phyloP scores from a whole-genome alignment of 2,888 invertebrate species.

The Cerastoderma edule region DNA sequence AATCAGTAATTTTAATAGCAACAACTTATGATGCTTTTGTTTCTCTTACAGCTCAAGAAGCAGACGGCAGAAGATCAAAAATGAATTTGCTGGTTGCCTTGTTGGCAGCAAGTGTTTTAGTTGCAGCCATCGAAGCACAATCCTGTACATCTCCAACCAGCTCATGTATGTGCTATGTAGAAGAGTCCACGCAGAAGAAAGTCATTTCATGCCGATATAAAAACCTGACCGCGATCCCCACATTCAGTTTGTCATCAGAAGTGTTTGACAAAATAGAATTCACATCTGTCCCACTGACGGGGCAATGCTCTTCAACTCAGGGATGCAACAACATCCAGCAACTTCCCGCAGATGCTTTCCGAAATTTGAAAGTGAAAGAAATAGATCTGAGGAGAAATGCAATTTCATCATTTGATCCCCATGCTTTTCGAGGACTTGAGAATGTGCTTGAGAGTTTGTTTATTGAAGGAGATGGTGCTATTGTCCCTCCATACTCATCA shows the following conservation, averaged over 20 bases:
- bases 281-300: slow-evolving; percentile 28
- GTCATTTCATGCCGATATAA: slow-evolving; percentile 65
- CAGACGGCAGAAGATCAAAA: background rate
- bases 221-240: slow-evolving; percentile 43
- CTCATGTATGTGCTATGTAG: slow-evolving; percentile 36
- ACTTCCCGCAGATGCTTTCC: slow-evolving; percentile 87
- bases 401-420: slow-evolving; percentile 91
- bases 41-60: background rate
- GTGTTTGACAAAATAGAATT: slow-evolving; percentile 66
- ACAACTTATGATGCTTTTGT: too few species aligned
- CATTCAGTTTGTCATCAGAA: slow-evolving; percentile 30
- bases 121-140: background rate
- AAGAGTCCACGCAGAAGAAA: background rate
- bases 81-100: background rate
- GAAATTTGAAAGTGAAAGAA: slow-evolving; percentile 92
- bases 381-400: slow-evolving; percentile 93
- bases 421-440: slow-evolving; percentile 92
- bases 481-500: slow-evolving; percentile 43
- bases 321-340: slow-evolving; percentile 60
- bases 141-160: slow-evolving; percentile 34
- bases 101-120: too few species aligned
- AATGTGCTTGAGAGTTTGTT: slow-evolving; percentile 92
- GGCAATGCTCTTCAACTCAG: slow-evolving; percentile 30
- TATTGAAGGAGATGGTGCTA: slow-evolving; percentile 83
- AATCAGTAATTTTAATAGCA: too few species aligned